Conservation (phyloP, 2,888 invertebrate genomes). For the Agrochola lychnidis region DNA sequence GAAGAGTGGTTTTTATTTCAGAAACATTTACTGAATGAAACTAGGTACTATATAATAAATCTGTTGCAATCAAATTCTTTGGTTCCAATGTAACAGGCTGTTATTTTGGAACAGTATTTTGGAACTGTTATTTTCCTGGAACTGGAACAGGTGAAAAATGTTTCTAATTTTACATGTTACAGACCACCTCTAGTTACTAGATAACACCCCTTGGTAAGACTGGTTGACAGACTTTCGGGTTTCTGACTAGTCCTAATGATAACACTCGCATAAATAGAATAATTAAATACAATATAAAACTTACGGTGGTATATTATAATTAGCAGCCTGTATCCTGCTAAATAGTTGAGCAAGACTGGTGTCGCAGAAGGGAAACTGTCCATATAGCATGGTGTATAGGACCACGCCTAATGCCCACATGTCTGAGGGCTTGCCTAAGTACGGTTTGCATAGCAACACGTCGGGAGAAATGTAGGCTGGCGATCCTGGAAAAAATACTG, state of each 20-base stretch:
- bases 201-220: not conserved
- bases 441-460: conserved; percentile 94
- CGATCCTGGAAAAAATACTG: conserved; percentile 84
- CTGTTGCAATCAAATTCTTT: too few relatives aligned
- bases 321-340: conserved; percentile 93
- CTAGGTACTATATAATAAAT: too few relatives aligned
- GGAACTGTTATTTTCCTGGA: too few relatives aligned
- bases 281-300: conserved; percentile 66
- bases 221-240: not conserved
- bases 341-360: conserved; percentile 93
- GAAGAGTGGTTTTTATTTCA: too few relatives aligned
- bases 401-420: conserved; percentile 96
- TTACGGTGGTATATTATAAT: conserved; percentile 94
- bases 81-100: too few relatives aligned
- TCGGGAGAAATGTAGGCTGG: conserved; percentile 96
- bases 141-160: too few relatives aligned
- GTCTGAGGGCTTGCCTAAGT: conserved; percentile 94
- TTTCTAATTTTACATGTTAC: too few relatives aligned
- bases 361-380: conserved; percentile 95
- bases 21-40: too few relatives aligned
- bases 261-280: not conserved
- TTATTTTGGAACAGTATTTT: too few relatives aligned
- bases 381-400: conserved; percentile 94
- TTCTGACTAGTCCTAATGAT: not conserved
- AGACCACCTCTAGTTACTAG: too few relatives aligned